Base-by-base conservation (phyloP, 2,888 invertebrate genomes). In the Cyclophora albipunctata region DNA sequence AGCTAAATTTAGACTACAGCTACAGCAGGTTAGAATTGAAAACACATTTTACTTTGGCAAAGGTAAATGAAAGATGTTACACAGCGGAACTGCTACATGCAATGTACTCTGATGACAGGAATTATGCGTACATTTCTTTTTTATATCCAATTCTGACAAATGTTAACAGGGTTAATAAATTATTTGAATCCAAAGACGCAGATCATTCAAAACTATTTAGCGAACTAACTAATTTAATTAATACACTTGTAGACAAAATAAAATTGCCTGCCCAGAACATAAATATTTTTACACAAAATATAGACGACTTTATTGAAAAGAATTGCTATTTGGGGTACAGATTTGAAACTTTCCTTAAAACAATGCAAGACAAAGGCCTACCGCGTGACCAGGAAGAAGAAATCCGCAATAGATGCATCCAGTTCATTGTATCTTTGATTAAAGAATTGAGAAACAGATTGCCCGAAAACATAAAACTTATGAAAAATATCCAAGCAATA, bases 111-210 rank as follows among this genome's bases (percentile, higher is more conserved):
- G 50, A 56, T 35, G 56, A 56, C 5, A 46, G 55, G 42, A 57
- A 59, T 52, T 54, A 59, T 40, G 54, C 59, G 37, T 55, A 54
- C 45, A 50, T 54, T 51, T 50, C 52, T 45, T 58, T 55, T 52
- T 47, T 53, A 40, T 55, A 50, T 50, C 54, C 50, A 52, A 55
- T 52, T 40, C 47, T 52, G 4, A 57, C 48, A 54, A 50, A 57
- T 3, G 46, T 57, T 45, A 59, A 53, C 45, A 53, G 51, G 45
- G 49, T 53, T 2, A 51, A 53, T 51, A 51, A 51, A 45, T 42
- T 55, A 47, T 55, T 55, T 34, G 53, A 55, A 43, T 55, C 55
- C 40, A 55, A 55, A 51, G 49, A 55, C 45, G 49, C 49, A 40
- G 50, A 53, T 40, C 53, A 50, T 34, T 47, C 51, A 4, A 42